Evolutionary conservation across 2,113 vertebrate genomes (phyloP).

Genomic region (Eira barbara): DNA sequence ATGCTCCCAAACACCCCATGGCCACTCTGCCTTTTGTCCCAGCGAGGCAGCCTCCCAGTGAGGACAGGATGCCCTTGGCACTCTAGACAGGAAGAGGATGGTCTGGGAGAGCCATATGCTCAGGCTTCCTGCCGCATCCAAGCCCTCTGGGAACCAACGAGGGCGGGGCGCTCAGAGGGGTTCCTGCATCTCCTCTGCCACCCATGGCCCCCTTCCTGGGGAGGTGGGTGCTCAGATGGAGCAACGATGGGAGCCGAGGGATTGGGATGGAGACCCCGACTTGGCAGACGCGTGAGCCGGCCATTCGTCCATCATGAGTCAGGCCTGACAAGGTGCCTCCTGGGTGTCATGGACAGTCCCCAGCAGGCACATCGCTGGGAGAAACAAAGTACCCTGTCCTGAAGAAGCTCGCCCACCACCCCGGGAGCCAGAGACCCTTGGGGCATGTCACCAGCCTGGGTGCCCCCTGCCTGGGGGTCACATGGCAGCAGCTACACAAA

Average conservation of each 20-base stretch:
- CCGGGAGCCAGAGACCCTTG: not conserved
- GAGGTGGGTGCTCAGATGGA: not conserved
- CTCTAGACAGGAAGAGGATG: no score
- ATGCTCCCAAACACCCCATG: not conserved
- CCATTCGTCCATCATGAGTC: no score
- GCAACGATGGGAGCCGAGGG: not conserved
- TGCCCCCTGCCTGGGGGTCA: not conserved
- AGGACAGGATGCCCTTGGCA: not conserved
- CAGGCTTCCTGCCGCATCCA: not conserved
- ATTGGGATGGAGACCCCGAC: not conserved
- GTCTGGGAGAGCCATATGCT: not conserved
- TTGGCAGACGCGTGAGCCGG: not conserved
- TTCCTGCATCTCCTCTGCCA: not conserved
- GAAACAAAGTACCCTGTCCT: no score
- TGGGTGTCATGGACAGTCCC: fast-evolving
- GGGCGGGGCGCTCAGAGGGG: not conserved
- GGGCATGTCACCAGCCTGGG: not conserved
- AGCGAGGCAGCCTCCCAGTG: no score
- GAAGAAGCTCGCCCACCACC: not conserved
- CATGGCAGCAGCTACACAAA: not conserved
- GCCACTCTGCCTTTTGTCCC: not conserved
- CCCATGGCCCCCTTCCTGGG: no score
- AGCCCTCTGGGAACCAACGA: not conserved
- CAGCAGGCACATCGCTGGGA: not conserved
- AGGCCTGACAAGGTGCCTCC: not conserved